Conservation (phyloP, 2,888 invertebrate species). For the Andrena trimmerana region DNA sequence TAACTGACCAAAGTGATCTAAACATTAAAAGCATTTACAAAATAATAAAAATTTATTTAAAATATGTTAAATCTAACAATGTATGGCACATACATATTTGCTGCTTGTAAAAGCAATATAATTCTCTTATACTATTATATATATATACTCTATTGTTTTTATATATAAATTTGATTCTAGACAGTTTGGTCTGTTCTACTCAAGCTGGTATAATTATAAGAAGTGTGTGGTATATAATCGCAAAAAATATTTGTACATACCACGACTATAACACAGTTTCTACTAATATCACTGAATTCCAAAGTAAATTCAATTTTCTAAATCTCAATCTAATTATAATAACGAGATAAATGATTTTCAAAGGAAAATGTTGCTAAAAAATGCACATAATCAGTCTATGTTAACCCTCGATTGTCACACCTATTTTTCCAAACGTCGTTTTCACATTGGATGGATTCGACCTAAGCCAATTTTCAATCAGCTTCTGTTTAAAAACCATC, state of each 20-base stretch:
- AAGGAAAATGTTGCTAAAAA: constrained; percentile 10
- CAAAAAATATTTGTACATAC: too few species aligned
- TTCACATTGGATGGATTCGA: too few species aligned
- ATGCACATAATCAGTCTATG: constrained; percentile 26
- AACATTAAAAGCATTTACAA: background rate
- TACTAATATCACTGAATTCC: background rate
- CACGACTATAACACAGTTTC: too few species aligned
- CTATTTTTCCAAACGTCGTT: too few species aligned
- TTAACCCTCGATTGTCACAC: too few species aligned
- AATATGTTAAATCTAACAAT: background rate
- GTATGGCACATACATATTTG: background rate
- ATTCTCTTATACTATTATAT: background rate
- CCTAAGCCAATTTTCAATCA: too few species aligned
- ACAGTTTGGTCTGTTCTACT: background rate
- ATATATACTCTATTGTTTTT: background rate
- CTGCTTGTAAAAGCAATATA: background rate
- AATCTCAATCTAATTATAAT: background rate
- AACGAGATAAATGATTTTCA: background rate
- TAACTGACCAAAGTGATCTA: too few species aligned
- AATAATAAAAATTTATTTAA: constrained; percentile 1
- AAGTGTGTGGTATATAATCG: too few species aligned
- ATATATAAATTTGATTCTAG: background rate
- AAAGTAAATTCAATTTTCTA: background rate
- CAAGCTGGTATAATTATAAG: too few species aligned
- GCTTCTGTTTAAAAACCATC: too few species aligned